Percentiles rank a stretch among this genome's conserved stretches.
Evolutionary conservation across 2,888 invertebrate genomes (phyloP).

Genomic region (Phymatocera aterrima): DNA sequence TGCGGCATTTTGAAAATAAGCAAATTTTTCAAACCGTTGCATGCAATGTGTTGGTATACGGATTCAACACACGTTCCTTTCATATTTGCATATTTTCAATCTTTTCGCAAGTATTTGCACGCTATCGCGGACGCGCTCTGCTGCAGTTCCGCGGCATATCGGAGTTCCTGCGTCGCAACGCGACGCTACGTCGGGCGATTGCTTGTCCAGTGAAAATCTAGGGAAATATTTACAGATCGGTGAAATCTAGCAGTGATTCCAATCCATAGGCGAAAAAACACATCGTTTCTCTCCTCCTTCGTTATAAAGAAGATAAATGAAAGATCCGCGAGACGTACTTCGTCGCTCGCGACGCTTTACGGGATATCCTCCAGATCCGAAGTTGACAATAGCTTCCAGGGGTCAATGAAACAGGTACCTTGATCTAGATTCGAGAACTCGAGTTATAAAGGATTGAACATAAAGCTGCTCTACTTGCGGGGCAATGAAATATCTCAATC

Average conservation of each 20-base stretch:
- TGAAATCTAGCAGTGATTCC: background rate
- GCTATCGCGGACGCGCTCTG: background rate
- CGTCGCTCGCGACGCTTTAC: too few relatives aligned
- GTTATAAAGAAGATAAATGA: conserved; percentile 9
- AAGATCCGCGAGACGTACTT: background rate
- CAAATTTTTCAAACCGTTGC: background rate
- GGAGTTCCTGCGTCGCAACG: background rate
- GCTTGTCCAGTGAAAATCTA: background rate
- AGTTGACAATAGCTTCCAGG: too few relatives aligned
- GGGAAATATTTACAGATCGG: background rate
- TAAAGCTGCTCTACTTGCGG: background rate
- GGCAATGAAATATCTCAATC: background rate
- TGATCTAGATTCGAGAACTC: too few relatives aligned
- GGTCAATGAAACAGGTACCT: too few relatives aligned
- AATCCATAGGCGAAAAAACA: background rate
- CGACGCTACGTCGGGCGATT: background rate
- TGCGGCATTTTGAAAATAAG: background rate
- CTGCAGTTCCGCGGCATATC: background rate
- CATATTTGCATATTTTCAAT: background rate
- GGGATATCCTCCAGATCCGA: too few relatives aligned
- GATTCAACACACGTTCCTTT: background rate
- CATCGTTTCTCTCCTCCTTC: background rate
- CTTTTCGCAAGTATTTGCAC: background rate
- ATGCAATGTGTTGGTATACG: background rate
- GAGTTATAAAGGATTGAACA: too few relatives aligned